phyloP scores from a whole-genome alignment of 2,113 vertebrate species.

The Pteropus alecto region DNA sequence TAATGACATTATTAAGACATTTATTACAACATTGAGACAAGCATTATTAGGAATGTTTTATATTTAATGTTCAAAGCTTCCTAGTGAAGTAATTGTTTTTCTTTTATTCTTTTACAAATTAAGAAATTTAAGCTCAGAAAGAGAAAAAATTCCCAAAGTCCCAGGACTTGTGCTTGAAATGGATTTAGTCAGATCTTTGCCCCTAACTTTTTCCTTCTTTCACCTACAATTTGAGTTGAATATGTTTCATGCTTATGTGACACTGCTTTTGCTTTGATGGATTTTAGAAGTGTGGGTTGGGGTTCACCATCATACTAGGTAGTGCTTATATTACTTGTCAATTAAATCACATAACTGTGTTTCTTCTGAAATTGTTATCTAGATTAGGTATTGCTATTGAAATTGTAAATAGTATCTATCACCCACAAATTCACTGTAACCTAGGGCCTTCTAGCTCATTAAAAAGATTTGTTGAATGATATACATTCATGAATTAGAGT shows the following conservation, averaged over 20 bases:
- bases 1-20: not conserved
- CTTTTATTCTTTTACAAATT: not conserved
- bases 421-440: not conserved
- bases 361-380: not conserved
- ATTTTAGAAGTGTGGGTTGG: not conserved
- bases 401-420: not conserved
- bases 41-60: not conserved
- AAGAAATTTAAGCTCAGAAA: not conserved
- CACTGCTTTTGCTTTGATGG: not conserved
- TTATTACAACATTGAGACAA: not conserved
- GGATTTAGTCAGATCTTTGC: not conserved
- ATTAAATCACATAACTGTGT: not conserved
- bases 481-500: not conserved
- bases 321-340: not conserved
- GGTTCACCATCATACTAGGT: not conserved
- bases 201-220: not conserved
- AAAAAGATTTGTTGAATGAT: not conserved
- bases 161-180: not conserved
- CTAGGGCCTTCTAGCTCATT: not conserved
- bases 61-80: not conserved
- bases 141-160: not conserved
- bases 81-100: not conserved
- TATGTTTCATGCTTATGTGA: not conserved
- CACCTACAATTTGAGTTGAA: accelerated
- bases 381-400: not conserved